Conservation (phyloP, 2,888 invertebrate species). For the Sphaeridia pumilis region DNA sequence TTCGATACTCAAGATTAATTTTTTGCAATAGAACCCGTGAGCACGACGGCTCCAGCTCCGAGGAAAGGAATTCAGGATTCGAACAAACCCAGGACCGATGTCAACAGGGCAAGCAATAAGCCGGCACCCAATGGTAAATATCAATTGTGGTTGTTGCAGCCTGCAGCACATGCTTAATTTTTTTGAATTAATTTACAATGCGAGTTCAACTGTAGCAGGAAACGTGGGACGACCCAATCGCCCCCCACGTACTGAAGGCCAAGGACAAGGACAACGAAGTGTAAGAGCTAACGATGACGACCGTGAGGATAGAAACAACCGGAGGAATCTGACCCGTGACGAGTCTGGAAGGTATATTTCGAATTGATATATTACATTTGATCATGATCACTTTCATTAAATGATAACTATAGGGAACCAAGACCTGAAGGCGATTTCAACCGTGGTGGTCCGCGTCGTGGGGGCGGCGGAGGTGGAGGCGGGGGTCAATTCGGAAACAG, state of each 20-base stretch:
- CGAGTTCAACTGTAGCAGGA: neutral
- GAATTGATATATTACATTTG: neutral
- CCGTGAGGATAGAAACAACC: slow-evolving; percentile 61
- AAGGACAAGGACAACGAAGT: slow-evolving; percentile 40
- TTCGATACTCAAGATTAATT: slow-evolving; percentile 10
- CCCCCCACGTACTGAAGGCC: slow-evolving; percentile 25
- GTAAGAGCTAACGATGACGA: slow-evolving; percentile 48
- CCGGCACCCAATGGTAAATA: neutral
- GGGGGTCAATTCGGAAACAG: slow-evolving; percentile 37
- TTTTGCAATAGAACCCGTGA: too few species aligned
- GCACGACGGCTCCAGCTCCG: slow-evolving; percentile 19
- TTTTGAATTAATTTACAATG: neutral
- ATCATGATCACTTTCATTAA: neutral
- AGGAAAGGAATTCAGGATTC: slow-evolving; percentile 35
- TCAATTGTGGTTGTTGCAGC: neutral
- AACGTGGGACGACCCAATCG: slow-evolving; percentile 20
- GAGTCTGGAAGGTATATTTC: slow-evolving; percentile 8
- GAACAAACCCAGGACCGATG: slow-evolving; percentile 31
- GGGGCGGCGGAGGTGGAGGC: too few species aligned
- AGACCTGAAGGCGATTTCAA: slow-evolving; percentile 21
- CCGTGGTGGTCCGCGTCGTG: slow-evolving; percentile 33
- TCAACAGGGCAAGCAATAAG: slow-evolving; percentile 15
- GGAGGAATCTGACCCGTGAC: slow-evolving; percentile 49
- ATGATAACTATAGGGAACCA: slow-evolving; percentile 14
- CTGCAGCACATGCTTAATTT: neutral